phyloP scores from a whole-genome alignment of 2,888 invertebrate genomes.

The Stomorhina lunata region DNA sequence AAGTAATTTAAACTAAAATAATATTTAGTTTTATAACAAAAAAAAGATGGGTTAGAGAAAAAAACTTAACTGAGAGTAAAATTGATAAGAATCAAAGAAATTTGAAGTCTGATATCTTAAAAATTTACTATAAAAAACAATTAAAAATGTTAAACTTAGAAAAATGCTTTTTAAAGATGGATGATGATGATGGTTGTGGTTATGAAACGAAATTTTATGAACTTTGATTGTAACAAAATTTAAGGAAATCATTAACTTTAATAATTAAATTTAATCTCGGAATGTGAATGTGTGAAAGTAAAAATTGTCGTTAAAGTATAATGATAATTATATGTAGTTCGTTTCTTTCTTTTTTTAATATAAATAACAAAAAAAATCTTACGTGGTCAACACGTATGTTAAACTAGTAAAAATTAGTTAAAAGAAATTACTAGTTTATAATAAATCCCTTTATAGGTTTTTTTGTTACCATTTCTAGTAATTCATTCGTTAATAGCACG shows the following conservation, averaged over 20 bases:
- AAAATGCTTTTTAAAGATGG: constrained; percentile 14
- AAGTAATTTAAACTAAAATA: constrained; percentile 17
- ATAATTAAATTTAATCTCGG: constrained; percentile 35
- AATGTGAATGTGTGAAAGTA: constrained; percentile 50
- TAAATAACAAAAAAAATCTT: constrained; percentile 5
- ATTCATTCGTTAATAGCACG: constrained; percentile 79
- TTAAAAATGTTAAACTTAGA: not conserved
- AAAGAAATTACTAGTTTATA: not conserved
- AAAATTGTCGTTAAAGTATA: constrained; percentile 4
- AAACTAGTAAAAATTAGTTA: not conserved
- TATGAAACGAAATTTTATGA: too few relatives aligned
- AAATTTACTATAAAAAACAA: constrained; percentile 5
- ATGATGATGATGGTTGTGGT: too few relatives aligned
- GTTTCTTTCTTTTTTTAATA: not conserved
- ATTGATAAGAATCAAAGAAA: constrained; percentile 4
- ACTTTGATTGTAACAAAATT: too few relatives aligned
- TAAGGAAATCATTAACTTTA: not conserved
- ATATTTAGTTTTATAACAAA: constrained; percentile 3
- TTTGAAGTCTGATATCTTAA: not conserved
- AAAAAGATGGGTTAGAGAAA: too few relatives aligned
- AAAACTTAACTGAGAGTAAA: not conserved
- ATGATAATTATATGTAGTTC: constrained; percentile 9
- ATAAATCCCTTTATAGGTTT: not conserved
- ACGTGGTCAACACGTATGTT: constrained; percentile 32
- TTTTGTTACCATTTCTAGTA: not conserved